phyloP scores from a whole-genome alignment of 2,113 vertebrate species.

The Poicephalus meyeri region DNA sequence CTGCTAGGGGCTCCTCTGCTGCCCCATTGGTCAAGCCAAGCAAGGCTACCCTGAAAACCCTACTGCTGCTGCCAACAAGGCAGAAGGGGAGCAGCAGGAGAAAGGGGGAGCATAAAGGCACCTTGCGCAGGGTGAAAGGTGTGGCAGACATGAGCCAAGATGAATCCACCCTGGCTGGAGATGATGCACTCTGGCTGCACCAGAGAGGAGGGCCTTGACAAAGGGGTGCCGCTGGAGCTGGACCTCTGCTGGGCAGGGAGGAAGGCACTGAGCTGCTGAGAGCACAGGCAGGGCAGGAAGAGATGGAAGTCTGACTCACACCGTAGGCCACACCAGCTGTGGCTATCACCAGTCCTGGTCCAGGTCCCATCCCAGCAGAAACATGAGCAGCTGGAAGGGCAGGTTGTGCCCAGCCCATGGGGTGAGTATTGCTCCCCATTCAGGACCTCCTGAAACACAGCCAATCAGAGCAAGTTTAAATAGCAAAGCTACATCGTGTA shows the following conservation, averaged over 20 bases:
- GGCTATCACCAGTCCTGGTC: not conserved
- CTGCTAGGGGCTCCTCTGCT: not conserved
- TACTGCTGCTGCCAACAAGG: not conserved
- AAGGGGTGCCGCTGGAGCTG: not conserved
- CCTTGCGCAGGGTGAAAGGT: not conserved
- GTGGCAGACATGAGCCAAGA: not conserved
- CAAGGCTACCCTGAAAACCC: not conserved
- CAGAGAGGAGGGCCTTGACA: not conserved
- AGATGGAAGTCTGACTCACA: not conserved
- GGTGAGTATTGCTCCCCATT: not conserved
- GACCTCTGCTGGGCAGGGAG: not conserved
- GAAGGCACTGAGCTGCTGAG: not conserved
- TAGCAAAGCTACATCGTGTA: not conserved
- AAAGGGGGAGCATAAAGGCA: not conserved
- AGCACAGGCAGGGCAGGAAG: not conserved
- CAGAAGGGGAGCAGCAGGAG: not conserved
- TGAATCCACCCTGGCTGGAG: not conserved
- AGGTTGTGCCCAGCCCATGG: not conserved
- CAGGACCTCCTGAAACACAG: not conserved
- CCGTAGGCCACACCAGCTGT: not conserved
- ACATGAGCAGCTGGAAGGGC: fast-evolving
- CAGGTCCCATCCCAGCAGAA: not conserved
- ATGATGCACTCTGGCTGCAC: not conserved
- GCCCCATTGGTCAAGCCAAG: not conserved
- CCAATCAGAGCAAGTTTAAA: not conserved